A percentile compares a stretch with the other conserved stretches of the same genome.
These are phyloP conservation scores for Drosophila simulans DNA, from an alignment of 1,140 invertebrate species.

Conservation along the genomic window DNA sequence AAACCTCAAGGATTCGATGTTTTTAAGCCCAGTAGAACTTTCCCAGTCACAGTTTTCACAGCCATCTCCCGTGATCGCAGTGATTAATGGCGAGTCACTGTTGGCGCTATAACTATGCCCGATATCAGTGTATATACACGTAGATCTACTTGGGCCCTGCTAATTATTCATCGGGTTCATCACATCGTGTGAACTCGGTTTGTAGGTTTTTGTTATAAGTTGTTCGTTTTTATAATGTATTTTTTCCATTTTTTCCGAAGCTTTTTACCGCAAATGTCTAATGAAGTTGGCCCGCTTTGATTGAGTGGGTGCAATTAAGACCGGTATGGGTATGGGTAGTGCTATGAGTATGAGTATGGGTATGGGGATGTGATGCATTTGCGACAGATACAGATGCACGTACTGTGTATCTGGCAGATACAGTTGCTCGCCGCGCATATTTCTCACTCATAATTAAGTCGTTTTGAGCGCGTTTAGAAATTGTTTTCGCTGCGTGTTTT, in stretches of 20 bases:
- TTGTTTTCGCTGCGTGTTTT: slow-evolving; percentile 81
- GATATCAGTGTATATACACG: slow-evolving; percentile 35
- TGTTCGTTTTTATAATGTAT: slow-evolving; percentile 36
- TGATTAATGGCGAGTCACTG: slow-evolving; percentile 47
- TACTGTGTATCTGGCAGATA: slow-evolving; percentile 51
- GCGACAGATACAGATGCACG: slow-evolving; percentile 20
- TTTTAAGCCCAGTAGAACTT: background rate
- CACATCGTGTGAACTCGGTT: slow-evolving; percentile 77
- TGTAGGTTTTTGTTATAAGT: slow-evolving; percentile 76
- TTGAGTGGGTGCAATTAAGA: slow-evolving; percentile 80
- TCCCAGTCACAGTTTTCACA: slow-evolving; percentile 7
- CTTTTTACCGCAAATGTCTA: slow-evolving; percentile 82
- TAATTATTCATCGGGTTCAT: slow-evolving; percentile 74
- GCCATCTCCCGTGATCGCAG: background rate
- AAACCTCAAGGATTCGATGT: background rate
- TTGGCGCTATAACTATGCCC: slow-evolving; percentile 31
- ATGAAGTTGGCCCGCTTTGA: slow-evolving; percentile 82
- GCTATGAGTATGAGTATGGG: background rate
- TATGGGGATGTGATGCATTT: slow-evolving; percentile 1
- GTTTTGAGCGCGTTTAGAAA: slow-evolving; percentile 83
- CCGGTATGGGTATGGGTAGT: background rate
- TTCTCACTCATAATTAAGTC: slow-evolving; percentile 82
- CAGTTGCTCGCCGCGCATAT: slow-evolving; percentile 77
- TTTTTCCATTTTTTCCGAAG: slow-evolving; percentile 39
- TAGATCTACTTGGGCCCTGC: slow-evolving; percentile 37